Evolutionary conservation across 1,140 invertebrate species (phyloP), one percentile per base, ranked within the genome.

Genomic region (Caenorhabditis briggsae): DNA sequence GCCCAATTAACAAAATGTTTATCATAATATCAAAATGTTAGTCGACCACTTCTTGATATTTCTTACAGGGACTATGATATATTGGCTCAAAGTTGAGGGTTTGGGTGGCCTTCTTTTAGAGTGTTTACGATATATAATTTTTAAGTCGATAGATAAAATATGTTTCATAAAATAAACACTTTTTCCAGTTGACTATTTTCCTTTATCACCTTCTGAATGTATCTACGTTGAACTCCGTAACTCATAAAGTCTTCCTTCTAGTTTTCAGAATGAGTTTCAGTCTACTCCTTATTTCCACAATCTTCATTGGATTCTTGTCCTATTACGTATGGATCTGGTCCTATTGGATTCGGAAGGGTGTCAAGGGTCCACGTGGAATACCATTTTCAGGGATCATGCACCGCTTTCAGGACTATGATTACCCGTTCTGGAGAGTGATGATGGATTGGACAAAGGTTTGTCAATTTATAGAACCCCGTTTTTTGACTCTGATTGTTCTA

Each of bases 371-470:
- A 5, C 48, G 48, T 9, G 82, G 82, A 16, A 25, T 18, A 11
- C 46, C 55, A 6, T 82, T 82, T 53, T 5, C 55, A 41, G 82
- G 82, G 33, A 18, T 41, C n/a, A 14, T 33, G 9, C n/a, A 56
- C 9, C 25, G 16, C 7, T 8, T 82, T 25, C 82, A 25, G 9
- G n/a, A 53, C 48, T 53, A 55, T 14, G 16, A 33, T 6, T 41
- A 14, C 11, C 82, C 82, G 7, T 23, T 18, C 16, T 23, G 23
- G 3, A 14, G 43, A 23, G 14, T 12, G 23, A 11, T 6, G 12
- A 46, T 11, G 16, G 50, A 82, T 7, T 82, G 82, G 82, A 82
- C 82, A 18, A 82, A 82, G 74, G 74, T 82, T 53, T 53, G 9
- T 12, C 9, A 53, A 53, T 53, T 53, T 53, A 53, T 53, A 1